phyloP scores from a whole-genome alignment of 2,113 vertebrate species.

The Atractosteus spatula region DNA sequence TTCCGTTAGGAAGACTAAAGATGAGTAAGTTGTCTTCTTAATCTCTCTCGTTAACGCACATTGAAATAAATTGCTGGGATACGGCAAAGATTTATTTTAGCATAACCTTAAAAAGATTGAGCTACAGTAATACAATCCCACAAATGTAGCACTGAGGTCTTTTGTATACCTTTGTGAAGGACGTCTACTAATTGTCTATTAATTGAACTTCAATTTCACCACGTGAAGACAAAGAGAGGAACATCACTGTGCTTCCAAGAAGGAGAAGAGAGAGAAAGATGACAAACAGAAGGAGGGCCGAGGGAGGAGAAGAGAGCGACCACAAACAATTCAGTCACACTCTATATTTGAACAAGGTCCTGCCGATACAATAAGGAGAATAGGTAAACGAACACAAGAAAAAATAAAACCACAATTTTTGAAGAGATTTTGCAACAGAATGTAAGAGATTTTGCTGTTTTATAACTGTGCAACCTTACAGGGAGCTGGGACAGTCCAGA shows the following conservation, averaged over 20 bases:
- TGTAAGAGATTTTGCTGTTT: background rate
- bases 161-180: too few relatives aligned
- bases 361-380: slow-evolving; percentile 53
- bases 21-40: slow-evolving; percentile 56
- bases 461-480: slow-evolving; percentile 18
- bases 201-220: background rate
- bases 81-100: too few relatives aligned
- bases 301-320: slow-evolving; percentile 55
- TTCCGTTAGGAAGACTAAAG: slow-evolving; percentile 64
- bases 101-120: too few relatives aligned
- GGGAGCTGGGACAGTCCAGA: slow-evolving; percentile 42
- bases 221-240: slow-evolving; percentile 49
- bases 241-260: slow-evolving; percentile 37
- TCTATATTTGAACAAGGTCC: slow-evolving; percentile 73
- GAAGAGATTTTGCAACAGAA: too few relatives aligned
- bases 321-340: slow-evolving; percentile 67
- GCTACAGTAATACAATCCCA: too few relatives aligned
- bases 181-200: too few relatives aligned
- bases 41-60: background rate
- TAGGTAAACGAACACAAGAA: slow-evolving; percentile 35
- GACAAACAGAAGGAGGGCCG: slow-evolving; percentile 51
- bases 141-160: too few relatives aligned
- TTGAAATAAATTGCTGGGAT: too few relatives aligned
- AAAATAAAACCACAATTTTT: background rate
- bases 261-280: slow-evolving; percentile 51